A percentile compares a stretch with the other conserved stretches of the same genome.
phyloP scores from a whole-genome alignment of 2,888 invertebrate genomes.

The Nephrotoma guestfalica region DNA sequence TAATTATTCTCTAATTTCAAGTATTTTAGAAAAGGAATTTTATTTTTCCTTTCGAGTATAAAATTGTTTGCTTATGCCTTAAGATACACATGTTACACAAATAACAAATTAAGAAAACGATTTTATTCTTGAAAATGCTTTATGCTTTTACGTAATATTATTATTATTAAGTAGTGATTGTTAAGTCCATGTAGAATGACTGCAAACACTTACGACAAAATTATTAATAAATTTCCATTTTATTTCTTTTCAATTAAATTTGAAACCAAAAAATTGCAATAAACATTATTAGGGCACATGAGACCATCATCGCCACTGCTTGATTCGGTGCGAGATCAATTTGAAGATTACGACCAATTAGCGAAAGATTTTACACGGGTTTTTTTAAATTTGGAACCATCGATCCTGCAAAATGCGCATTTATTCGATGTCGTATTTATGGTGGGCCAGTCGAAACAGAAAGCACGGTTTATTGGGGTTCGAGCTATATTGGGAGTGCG shows the following conservation, averaged over 20 bases:
- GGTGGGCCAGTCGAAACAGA: constrained; percentile 84
- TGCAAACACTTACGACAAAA: background rate
- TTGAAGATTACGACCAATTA: constrained; percentile 86
- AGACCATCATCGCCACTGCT: constrained; percentile 81
- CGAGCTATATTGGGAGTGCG: constrained; percentile 82
- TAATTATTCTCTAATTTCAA: background rate
- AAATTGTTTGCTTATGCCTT: background rate
- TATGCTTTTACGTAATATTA: background rate
- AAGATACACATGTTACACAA: background rate
- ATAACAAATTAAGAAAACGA: background rate
- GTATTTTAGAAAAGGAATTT: background rate
- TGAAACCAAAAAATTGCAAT: background rate
- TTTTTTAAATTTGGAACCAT: constrained; percentile 72
- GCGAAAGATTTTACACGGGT: constrained; percentile 84
- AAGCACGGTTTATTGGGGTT: constrained; percentile 79
- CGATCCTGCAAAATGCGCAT: constrained; percentile 60
- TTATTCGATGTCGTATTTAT: constrained; percentile 83
- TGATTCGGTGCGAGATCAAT: constrained; percentile 84
- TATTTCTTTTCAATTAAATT: background rate
- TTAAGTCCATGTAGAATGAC: background rate
- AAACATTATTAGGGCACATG: constrained; percentile 50
- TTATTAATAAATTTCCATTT: background rate
- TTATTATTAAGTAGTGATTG: background rate
- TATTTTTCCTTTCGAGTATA: background rate
- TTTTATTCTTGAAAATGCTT: background rate